phyloP scores from a whole-genome alignment of 2,797 vertebrate genomes.

The Halcyon leucocephala region DNA sequence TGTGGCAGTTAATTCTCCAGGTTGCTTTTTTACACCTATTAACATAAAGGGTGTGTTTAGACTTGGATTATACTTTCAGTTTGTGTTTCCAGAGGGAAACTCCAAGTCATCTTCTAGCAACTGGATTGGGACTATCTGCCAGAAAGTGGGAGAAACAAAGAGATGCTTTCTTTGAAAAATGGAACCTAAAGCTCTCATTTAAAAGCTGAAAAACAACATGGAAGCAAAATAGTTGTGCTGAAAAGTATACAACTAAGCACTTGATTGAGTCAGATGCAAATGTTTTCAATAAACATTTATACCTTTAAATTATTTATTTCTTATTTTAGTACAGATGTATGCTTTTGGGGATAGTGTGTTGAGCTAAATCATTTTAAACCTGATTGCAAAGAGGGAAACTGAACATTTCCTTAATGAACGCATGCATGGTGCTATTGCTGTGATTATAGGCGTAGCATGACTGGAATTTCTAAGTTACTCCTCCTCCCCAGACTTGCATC shows the following conservation, averaged over 20 bases:
- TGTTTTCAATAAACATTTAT: slow-evolving; percentile 63
- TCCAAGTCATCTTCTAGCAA: background rate
- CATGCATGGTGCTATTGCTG: slow-evolving; percentile 10
- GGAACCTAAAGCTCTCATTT: background rate
- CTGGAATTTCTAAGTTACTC: slow-evolving; percentile 10
- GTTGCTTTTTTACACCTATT: background rate
- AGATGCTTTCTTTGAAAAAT: background rate
- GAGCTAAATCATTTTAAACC: slow-evolving; percentile 66
- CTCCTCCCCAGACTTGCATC: background rate
- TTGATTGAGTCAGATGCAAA: slow-evolving; percentile 35
- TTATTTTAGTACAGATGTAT: slow-evolving; percentile 35
- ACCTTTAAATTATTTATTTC: slow-evolving; percentile 54
- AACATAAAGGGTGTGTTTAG: background rate
- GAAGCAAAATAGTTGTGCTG: background rate
- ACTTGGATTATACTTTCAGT: background rate
- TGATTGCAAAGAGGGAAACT: slow-evolving; percentile 25
- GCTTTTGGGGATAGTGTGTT: slow-evolving; percentile 44
- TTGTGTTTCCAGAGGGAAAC: background rate
- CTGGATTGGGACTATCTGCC: background rate
- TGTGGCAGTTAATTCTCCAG: background rate
- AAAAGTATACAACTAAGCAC: background rate
- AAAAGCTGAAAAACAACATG: background rate
- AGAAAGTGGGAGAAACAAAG: background rate
- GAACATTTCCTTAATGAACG: slow-evolving; percentile 59
- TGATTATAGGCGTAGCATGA: slow-evolving; percentile 18